Evolutionary conservation across 2,888 invertebrate species (phyloP).

Genomic region (Cosmia trapezina): DNA sequence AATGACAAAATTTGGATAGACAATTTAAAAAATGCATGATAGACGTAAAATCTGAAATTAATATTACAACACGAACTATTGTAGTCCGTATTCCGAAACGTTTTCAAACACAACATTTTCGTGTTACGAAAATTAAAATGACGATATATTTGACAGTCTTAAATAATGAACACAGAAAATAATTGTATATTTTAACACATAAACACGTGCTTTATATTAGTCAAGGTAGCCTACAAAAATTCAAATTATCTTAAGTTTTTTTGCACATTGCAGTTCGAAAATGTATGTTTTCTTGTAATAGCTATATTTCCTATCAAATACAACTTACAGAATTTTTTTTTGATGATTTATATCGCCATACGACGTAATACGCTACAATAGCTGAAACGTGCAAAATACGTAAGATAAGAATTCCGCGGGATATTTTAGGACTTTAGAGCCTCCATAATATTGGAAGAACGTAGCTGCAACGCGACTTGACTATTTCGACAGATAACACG

Average conservation of each 20-base stretch:
- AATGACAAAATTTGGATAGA: not conserved
- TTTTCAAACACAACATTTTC: slow-evolving; percentile 9
- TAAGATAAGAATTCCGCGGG: not conserved
- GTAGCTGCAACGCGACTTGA: slow-evolving; percentile 9
- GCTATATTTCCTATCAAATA: slow-evolving; percentile 39
- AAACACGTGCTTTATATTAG: not conserved
- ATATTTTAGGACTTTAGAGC: not conserved
- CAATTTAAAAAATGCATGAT: slow-evolving; percentile 11
- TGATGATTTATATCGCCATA: not conserved
- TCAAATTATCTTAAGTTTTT: not conserved
- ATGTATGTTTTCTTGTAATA: slow-evolving; percentile 16
- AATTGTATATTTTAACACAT: slow-evolving; percentile 6
- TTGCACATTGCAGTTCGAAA: not conserved
- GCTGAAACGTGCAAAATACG: not conserved
- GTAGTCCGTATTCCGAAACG: slow-evolving; percentile 10
- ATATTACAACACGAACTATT: slow-evolving; percentile 7
- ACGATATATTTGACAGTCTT: slow-evolving; percentile 39
- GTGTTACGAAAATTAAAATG: slow-evolving; percentile 24
- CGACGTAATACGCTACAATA: slow-evolving; percentile 1
- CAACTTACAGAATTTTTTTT: slow-evolving; percentile 25
- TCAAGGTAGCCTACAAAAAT: not conserved
- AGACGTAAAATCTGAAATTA: slow-evolving; percentile 15
- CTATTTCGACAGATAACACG: not conserved
- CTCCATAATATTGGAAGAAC: not conserved
- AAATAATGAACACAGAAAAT: slow-evolving; percentile 35